Conservation (phyloP, 2,888 invertebrate genomes). For the Lochmaea crataegi region DNA sequence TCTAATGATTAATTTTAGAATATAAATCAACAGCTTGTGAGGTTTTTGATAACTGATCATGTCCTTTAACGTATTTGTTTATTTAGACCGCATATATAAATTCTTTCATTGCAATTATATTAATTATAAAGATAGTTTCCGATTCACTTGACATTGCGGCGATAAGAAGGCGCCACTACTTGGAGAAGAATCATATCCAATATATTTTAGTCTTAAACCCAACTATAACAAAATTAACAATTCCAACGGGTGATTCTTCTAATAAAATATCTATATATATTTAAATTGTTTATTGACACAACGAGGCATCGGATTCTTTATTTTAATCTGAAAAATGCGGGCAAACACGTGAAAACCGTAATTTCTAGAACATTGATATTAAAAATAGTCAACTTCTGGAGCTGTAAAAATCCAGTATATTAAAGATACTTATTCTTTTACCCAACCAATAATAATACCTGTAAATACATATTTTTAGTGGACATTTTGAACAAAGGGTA, state of each 20-base stretch:
- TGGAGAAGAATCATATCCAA: constrained; percentile 16
- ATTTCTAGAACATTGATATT: no score
- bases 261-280: neutral
- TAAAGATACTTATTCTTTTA: no score
- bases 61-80: neutral
- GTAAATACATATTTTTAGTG: no score
- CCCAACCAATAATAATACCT: no score
- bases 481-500: no score
- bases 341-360: no score
- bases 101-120: neutral
- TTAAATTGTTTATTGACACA: neutral
- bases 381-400: no score
- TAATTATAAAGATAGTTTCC: constrained; percentile 9
- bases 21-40: neutral
- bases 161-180: constrained; percentile 21
- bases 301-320: neutral
- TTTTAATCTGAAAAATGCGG: neutral
- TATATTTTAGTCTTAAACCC: neutral
- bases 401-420: no score
- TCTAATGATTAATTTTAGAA: no score
- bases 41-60: neutral
- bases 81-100: constrained; percentile 2
- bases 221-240: neutral
- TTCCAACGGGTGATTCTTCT: neutral
- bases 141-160: constrained; percentile 15